phyloP scores from a whole-genome alignment of 2,797 vertebrate species.

The Poeciliopsis paucimaculata region DNA sequence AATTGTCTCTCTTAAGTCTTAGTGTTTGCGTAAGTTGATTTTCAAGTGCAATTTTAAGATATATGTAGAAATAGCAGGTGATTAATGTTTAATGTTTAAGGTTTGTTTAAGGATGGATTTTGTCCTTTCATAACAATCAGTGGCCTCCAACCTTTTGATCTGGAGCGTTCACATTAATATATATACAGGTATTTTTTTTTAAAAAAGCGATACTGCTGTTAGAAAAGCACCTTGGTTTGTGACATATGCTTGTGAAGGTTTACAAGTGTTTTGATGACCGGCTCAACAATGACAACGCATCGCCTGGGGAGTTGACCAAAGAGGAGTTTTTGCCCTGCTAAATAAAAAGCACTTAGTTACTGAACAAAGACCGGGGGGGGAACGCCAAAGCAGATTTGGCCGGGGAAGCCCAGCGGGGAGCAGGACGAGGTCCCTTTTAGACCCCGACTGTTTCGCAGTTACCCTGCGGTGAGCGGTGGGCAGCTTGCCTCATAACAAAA shows the following conservation, averaged over 20 bases:
- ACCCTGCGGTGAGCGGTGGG: constrained; percentile 69
- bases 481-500: constrained; percentile 68
- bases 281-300: constrained; percentile 52
- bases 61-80: constrained; percentile 25
- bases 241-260: constrained; percentile 63
- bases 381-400: constrained; percentile 59
- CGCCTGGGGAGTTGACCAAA: constrained; percentile 41
- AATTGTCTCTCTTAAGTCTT: constrained; percentile 23
- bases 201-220: constrained; percentile 14
- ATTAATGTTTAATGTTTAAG: constrained; percentile 45
- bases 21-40: constrained; percentile 34
- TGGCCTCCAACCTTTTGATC: constrained; percentile 32
- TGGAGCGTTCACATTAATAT: constrained; percentile 23
- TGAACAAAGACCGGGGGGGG: constrained; percentile 65
- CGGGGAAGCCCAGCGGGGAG: constrained; percentile 68
- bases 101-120: constrained; percentile 40
- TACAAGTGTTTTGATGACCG: constrained; percentile 66
- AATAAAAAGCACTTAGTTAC: constrained; percentile 71
- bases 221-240: constrained; percentile 57
- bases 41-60: constrained; percentile 53
- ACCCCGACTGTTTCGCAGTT: constrained; percentile 61
- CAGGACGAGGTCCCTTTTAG: constrained; percentile 62
- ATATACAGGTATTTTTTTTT: neutral
- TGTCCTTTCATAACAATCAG: constrained; percentile 47
- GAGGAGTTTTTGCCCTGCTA: constrained; percentile 37